Evolutionary conservation across 1,140 invertebrate genomes (phyloP).

Genomic region (Saccostrea echinata): DNA sequence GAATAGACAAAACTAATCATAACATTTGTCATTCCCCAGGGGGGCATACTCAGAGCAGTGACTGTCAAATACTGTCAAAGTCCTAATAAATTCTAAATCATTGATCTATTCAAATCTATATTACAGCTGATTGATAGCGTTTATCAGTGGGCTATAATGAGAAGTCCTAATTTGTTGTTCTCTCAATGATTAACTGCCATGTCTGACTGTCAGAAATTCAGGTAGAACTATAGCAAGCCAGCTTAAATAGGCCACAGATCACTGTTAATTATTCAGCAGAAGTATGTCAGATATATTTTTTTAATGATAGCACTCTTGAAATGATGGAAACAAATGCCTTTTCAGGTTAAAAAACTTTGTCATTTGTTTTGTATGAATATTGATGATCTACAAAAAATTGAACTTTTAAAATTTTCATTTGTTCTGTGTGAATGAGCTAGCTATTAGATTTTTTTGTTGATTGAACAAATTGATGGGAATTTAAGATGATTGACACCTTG

Average conservation of each 20-base stretch:
- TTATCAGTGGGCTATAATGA: constrained; percentile 14
- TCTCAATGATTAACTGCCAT: neutral
- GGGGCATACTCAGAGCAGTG: neutral
- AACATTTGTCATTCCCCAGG: constrained; percentile 33
- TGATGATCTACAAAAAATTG: no score
- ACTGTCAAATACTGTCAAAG: constrained; percentile 32
- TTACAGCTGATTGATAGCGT: constrained; percentile 25
- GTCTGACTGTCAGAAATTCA: neutral
- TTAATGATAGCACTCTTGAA: neutral
- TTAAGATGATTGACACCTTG: neutral
- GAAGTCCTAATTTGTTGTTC: neutral
- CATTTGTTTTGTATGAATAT: no score
- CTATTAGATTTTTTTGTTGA: neutral
- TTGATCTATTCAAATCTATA: constrained; percentile 15
- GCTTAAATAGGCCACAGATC: neutral
- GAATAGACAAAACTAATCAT: constrained; percentile 33
- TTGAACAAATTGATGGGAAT: neutral
- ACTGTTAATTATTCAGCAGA: constrained; percentile 3
- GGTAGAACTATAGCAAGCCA: neutral
- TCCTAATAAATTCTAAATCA: constrained; percentile 16
- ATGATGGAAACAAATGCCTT: neutral
- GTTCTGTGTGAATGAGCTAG: neutral
- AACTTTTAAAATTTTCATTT: no score
- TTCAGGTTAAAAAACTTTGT: neutral
- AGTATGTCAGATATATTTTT: neutral